A percentile compares a stretch with the other conserved stretches of the same genome.
Evolutionary conservation across 2,888 invertebrate genomes (phyloP).

Genomic region (Amblyjoppa fuscipennis): DNA sequence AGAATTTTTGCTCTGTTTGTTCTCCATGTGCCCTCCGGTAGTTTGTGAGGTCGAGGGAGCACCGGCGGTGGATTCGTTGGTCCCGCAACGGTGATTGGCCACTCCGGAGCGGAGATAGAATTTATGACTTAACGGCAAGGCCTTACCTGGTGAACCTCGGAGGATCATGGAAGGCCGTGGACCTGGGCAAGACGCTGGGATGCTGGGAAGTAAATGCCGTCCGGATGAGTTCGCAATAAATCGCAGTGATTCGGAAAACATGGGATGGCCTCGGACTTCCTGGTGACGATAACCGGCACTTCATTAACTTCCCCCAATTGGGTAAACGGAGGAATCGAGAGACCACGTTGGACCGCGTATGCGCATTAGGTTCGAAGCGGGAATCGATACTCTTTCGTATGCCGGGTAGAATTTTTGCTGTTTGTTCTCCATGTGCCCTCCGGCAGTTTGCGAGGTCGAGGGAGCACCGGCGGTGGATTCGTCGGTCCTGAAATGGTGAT

Average conservation of each 20-base stretch:
- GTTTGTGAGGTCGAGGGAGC: conserved; percentile 29
- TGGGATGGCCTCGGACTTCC: too few relatives aligned
- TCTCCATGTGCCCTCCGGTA: conserved; percentile 20
- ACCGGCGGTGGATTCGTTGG: background rate
- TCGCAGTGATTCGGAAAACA: background rate
- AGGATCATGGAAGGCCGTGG: background rate
- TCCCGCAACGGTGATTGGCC: conserved; percentile 9
- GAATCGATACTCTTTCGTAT: conserved; percentile 52
- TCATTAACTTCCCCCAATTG: too few relatives aligned
- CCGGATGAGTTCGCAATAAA: background rate
- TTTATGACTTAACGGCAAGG: conserved; percentile 1
- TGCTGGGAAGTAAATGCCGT: background rate
- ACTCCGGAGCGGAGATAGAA: background rate
- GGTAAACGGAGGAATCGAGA: too few relatives aligned
- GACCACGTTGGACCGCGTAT: too few relatives aligned
- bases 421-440: conserved; percentile 18
- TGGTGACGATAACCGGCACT: too few relatives aligned
- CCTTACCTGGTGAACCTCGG: background rate
- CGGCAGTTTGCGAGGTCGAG: conserved; percentile 31
- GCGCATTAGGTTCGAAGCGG: background rate
- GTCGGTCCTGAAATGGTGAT: background rate
- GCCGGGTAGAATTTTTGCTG: conserved; percentile 24
- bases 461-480: background rate
- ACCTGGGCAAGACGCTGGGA: too few relatives aligned
- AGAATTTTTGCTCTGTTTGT: conserved; percentile 22